phyloP scores from a whole-genome alignment of 2,888 invertebrate genomes.

The Microchrysa polita region DNA sequence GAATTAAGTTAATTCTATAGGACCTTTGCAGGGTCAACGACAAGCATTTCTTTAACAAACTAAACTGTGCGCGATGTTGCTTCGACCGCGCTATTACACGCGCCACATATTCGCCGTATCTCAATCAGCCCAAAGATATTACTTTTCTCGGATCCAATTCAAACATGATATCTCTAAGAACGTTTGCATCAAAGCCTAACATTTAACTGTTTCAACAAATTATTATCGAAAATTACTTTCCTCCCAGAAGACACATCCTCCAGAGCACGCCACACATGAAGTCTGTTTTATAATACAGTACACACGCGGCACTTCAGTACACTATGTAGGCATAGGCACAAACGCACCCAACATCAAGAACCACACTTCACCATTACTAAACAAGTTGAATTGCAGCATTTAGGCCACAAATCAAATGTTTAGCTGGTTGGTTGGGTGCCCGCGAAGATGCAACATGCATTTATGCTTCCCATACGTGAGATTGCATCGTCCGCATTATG shows the following conservation, averaged over 20 bases:
- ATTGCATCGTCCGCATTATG: neutral
- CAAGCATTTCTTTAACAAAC: too few species aligned
- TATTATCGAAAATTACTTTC: slow-evolving; percentile 42
- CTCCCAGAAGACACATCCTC: slow-evolving; percentile 20
- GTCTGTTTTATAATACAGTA: slow-evolving; percentile 19
- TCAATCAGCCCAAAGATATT: too few species aligned
- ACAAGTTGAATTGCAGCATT: slow-evolving; percentile 42
- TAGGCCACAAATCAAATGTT: slow-evolving; percentile 40
- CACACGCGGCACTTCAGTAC: slow-evolving; percentile 9
- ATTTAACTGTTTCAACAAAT: slow-evolving; percentile 41
- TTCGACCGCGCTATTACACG: too few species aligned
- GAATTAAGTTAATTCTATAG: too few species aligned
- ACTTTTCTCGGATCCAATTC: too few species aligned
- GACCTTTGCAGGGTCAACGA: too few species aligned
- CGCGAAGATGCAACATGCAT: slow-evolving; percentile 11
- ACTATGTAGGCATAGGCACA: too few species aligned
- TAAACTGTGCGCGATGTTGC: too few species aligned
- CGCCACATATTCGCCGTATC: too few species aligned
- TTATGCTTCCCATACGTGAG: slow-evolving; percentile 4
- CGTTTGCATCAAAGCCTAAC: slow-evolving; percentile 1
- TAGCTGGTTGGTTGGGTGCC: slow-evolving; percentile 38
- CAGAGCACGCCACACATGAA: slow-evolving; percentile 30
- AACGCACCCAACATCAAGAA: slow-evolving; percentile 4
- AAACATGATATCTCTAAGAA: too few species aligned
- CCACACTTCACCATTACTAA: slow-evolving; percentile 24